Base-by-base conservation (phyloP, 1,140 invertebrate species). In the Carposina sasakii region DNA sequence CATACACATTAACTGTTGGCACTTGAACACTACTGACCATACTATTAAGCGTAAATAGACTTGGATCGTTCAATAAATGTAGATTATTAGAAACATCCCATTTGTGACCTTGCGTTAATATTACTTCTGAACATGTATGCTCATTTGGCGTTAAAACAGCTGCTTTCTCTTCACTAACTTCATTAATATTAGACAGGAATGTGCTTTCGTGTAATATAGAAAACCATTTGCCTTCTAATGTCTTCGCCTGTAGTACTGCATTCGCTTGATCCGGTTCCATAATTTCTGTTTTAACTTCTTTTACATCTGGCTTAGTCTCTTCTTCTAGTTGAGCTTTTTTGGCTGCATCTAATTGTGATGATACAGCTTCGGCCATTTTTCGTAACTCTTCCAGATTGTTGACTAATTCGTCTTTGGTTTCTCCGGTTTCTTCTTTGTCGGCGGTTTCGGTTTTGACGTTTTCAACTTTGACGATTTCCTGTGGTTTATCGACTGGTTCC, bases 31-130 rank as follows among this genome's bases (percentile, higher is more conserved):
- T 76, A 0, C 71, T 82, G 33, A 76, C 81, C 75, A 87, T 88
- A 58, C 85, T 86, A 49, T 87, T 87, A 31, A 88, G 70, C 17
- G 88, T 81, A 44, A 85, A 77, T n/a, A 84, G 26, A 56, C 71
- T 81, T 0, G 87, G 87, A 41, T 88, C 86, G 37, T 86, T 85
- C 20, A 88, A 69, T 45, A 88, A 74, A 33, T 88, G 87, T 21
- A 87, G 64, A 50, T 88, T 89, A 39, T 89, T 89, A 0, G 86
- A 86, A 9, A 89, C 79, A 48, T 89, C 88, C 88, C 88, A 89
- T 10, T 86, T 85, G 67, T 89, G 86, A 0, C 88, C 88, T 58
- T 89, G 87, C 19, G 83, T 73, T 50, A 87, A 64, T 0, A 87
- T 56, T 6, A 86, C 73, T 22, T 87, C 81, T 0, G 75, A 71